Base-by-base conservation (phyloP, 2,888 invertebrate species). In the Drosophila colorata region DNA sequence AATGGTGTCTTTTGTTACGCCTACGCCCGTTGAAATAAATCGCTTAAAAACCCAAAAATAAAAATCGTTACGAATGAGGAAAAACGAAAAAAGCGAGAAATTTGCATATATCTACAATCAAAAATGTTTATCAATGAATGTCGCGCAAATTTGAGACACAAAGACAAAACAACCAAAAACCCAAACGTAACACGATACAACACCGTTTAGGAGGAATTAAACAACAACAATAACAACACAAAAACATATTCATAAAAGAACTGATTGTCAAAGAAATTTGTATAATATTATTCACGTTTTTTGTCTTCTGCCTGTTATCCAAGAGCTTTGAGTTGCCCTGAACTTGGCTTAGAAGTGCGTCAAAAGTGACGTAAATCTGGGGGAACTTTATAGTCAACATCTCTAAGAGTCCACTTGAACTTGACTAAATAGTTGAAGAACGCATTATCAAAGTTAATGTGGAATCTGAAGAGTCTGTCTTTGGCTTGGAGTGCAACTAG, bases 1-100 rank as follows among this genome's bases (percentile, higher is more conserved):
- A 83, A 83, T 87, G 69, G 76, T 85, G 82, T 76, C 88, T 76
- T 57, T 88, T 83, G 76, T 82, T 88, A 85, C 86, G 86, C 83
- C 83, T 74, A 86, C 83, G 51, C 82, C 37, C n/a, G 35, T 25
- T 49, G 4, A 55, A 57, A 61, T 63, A 44, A 43, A 56, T 67
- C 46, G 47, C 63, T 41, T 61, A 41, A 40, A 57, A 28, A 37
- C 33, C 44, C 2, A 28, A 56, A 33, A 57, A n/a, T 18, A 25
- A 40, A 53, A 18, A 37, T 18, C 8, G 9, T 28, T 28, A 9
- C 28, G 28, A 28, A 28, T 28, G 28, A n/a, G 20, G 13, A 9
- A 9, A n/a, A 60, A 37, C 18, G 6, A 37, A 8, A 4, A 14
- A 9, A 7, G 7, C 41, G 64, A 57, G 33, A 63, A 80, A 83